Percentiles rank a stretch among this genome's conserved stretches.
These are phyloP conservation scores for Suillia variegata DNA, from an alignment of 2,888 invertebrate species.

Conservation along the genomic window DNA sequence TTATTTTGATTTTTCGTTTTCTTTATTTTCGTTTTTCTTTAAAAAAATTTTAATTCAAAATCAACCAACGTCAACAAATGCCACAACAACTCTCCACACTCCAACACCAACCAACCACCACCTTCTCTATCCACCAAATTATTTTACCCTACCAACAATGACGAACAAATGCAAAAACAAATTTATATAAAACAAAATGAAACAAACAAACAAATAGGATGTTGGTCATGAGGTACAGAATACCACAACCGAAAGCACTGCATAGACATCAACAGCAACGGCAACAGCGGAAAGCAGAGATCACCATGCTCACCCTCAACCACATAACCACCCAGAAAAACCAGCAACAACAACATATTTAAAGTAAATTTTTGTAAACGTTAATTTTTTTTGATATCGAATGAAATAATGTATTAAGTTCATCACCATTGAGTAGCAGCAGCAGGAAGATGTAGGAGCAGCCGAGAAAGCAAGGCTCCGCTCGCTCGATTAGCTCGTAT, in stretches of 20 bases:
- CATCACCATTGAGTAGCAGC: too few species aligned
- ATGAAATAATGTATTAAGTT: too few species aligned
- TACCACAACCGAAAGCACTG: slow-evolving; percentile 61
- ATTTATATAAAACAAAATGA: slow-evolving; percentile 23
- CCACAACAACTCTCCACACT: background rate
- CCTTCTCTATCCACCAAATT: slow-evolving; percentile 14
- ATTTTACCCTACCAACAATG: slow-evolving; percentile 18
- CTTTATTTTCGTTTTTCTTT: too few species aligned
- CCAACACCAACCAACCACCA: background rate
- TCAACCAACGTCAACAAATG: too few species aligned
- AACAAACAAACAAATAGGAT: slow-evolving; percentile 38
- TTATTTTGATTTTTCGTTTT: background rate
- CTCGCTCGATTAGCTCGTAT: background rate
- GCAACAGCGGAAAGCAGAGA: slow-evolving; percentile 13
- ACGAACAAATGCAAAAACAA: slow-evolving; percentile 4
- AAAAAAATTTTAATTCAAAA: too few species aligned
- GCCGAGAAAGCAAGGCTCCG: too few species aligned
- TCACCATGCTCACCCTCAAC: background rate
- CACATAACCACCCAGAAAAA: background rate
- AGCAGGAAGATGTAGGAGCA: too few species aligned
- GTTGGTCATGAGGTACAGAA: slow-evolving; percentile 61
- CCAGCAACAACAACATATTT: background rate
- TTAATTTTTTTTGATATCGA: background rate
- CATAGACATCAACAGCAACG: slow-evolving; percentile 42
- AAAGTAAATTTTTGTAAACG: background rate